A percentile compares a stretch with the other conserved stretches of the same genome.
Conservation (phyloP, 1,140 invertebrate species). For the Plectus sambesii region DNA sequence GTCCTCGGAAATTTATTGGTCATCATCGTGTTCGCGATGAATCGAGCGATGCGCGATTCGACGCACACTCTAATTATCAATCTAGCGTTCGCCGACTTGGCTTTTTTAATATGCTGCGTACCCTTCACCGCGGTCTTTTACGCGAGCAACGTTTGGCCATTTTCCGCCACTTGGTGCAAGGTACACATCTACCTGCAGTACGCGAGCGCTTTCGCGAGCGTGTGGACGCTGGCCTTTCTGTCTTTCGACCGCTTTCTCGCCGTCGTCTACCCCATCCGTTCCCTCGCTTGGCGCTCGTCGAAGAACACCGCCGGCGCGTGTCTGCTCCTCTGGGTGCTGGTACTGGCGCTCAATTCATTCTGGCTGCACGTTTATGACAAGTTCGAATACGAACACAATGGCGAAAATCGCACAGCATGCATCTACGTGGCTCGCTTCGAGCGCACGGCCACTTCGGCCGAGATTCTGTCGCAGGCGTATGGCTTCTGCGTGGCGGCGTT, state of each 20-base stretch:
- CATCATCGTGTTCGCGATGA: constrained; percentile 62
- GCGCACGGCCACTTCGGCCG: too few species aligned
- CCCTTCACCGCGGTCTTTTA: constrained; percentile 80
- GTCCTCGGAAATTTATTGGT: constrained; percentile 75
- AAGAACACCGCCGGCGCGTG: background rate
- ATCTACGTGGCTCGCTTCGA: too few species aligned
- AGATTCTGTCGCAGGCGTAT: too few species aligned
- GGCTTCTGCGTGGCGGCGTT: too few species aligned
- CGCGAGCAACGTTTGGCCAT: constrained; percentile 71
- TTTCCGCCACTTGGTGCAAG: constrained; percentile 78
- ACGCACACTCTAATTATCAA: constrained; percentile 70
- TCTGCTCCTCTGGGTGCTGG: background rate
- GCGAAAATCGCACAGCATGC: too few species aligned
- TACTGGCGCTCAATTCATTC: background rate
- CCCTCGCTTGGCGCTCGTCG: background rate
- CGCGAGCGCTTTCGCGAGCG: constrained; percentile 76
- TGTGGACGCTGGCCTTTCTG: constrained; percentile 86
- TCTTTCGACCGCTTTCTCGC: constrained; percentile 76
- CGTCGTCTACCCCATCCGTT: background rate
- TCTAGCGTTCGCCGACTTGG: constrained; percentile 59
- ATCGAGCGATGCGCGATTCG: constrained; percentile 79
- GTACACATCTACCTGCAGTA: constrained; percentile 69
- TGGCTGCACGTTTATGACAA: too few species aligned
- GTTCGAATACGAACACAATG: too few species aligned
- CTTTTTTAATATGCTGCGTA: constrained; percentile 85